Base-by-base conservation (phyloP, 2,888 invertebrate genomes). In the Catocala sponsa region DNA sequence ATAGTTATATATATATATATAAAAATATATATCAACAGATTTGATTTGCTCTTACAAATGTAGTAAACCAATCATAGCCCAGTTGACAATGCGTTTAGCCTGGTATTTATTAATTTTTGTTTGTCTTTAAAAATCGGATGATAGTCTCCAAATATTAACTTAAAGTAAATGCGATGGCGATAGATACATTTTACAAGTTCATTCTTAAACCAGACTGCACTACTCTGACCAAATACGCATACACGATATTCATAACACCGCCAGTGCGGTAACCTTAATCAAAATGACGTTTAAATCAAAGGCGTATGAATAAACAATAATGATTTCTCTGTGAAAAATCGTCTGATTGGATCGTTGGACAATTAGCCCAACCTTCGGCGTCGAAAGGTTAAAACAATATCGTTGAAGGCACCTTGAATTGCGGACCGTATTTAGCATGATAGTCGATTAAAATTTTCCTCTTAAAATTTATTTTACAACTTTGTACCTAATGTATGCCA, bases 271-370 rank as follows among this genome's bases (percentile, higher is more conserved):
- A 68, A 77, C 77, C 77, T 76, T 65, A 60, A 61, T 62, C 56
- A 75, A 64, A 51, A 76, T 59, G 55, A 59, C 25, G 65, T 62
- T 35, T 62, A 62, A 78, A 82, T 82, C 73, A 78, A 76, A 77
- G 68, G 65, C 70, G 68, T 72, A 74, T 59, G 63, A 63, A 65
- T 58, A 59, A 69, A 74, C 64, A 75, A 69, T 63, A 77, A 70
- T 49, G 68, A 74, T 76, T 70, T 63, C 61, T 77, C 78, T 76
- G 78, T 79, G 79, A 78, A 83, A 84, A 85, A 88, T 86, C 76
- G 79, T 82, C 83, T 86, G 82, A 88, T 88, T 86, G 82, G 79
- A 76, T 86, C 81, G 84, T 86, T 84, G 80, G 79, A 78, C 78
- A 83, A 82, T 85, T 80, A 70, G 73, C 47, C 61, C 77, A 80